Evolutionary conservation across 2,888 invertebrate species (phyloP), one percentile per base, ranked within the genome.

Genomic region (Resseliella maxima): DNA sequence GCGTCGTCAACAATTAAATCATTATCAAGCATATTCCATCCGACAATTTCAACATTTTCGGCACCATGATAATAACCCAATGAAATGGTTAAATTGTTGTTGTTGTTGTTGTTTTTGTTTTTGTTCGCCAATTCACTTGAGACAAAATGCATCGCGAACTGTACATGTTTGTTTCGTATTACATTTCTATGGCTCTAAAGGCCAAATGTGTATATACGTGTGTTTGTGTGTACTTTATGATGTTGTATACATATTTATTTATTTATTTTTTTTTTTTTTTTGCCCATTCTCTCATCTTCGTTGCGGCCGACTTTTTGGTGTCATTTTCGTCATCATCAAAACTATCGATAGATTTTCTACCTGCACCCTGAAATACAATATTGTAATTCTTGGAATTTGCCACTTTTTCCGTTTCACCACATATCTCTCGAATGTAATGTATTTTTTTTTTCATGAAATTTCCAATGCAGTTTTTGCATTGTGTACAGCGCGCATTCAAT

Each of bases 341-440:
- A 3, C 35, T 12, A 72, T 72, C 36, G 72, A 72, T 59, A n/a
- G 35, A 72, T 72, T 83, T 38, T 83, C 83, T 83, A 83, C 83
- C 83, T 83, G 83, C 83, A 3, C 38, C 38, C 38, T 3, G 6
- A 36, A 1, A 59, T 27, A 24, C 59, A 59, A 24, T 72, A 72
- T 72, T 72, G 38, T n/a, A 83, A 83, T 83, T 83, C 83, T 83
- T 36, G 38, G 83, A 83, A 83, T 83, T 83, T 83, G 83, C 38
- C 83, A 83, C 38, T 83, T 38, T 83, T 83, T 83, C 83, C 83
- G 83, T 83, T 83, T 83, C 83, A 38, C 38, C 38, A 36, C 10
- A 24, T n/a, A 8, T 83, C 38, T n/a, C 15, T n/a, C 15, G 38
- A 83, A n/a, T 27, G 38, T 38, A 83, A 83, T n/a, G n/a, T n/a